Percentiles rank a stretch among this genome's conserved stretches.
Conservation (phyloP, 2,797 vertebrate genomes). For the Cetoscarus ocellatus region DNA sequence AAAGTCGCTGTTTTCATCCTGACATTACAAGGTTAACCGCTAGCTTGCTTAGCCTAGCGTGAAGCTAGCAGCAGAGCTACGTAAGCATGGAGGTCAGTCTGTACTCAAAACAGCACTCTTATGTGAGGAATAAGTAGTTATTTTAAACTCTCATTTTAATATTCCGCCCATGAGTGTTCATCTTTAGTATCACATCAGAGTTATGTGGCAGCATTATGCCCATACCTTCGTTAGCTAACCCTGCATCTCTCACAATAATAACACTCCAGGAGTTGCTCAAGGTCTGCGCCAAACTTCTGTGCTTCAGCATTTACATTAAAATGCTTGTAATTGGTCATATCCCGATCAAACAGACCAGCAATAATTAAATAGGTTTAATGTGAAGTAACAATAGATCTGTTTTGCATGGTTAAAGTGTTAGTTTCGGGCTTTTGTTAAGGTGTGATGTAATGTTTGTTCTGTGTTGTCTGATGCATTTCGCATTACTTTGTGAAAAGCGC, state of each 20-base stretch:
- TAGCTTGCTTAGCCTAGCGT: conserved; percentile 41
- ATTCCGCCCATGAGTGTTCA: not conserved
- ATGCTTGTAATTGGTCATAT: too few relatives aligned
- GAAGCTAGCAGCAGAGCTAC: conserved; percentile 28
- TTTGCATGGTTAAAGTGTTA: too few relatives aligned
- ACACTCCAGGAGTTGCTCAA: conserved; percentile 32
- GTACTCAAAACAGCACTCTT: not conserved
- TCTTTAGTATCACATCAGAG: too few relatives aligned
- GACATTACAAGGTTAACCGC: conserved; percentile 72
- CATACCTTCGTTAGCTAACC: conserved; percentile 32
- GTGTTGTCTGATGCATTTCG: too few relatives aligned
- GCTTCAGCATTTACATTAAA: not conserved
- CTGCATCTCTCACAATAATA: conserved; percentile 40
- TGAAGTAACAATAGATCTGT: too few relatives aligned
- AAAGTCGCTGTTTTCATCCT: conserved; percentile 28
- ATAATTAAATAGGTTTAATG: too few relatives aligned
- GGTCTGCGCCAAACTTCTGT: not conserved
- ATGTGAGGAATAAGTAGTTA: fast-evolving
- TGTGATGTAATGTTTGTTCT: too few relatives aligned
- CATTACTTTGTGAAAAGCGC: too few relatives aligned
- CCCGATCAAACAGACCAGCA: not conserved
- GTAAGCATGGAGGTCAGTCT: conserved; percentile 62
- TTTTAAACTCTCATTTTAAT: fast-evolving
- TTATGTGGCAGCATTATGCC: not conserved
- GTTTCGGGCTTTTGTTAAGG: too few relatives aligned